Evolutionary conservation across 2,888 invertebrate genomes (phyloP).

Genomic region (Sesamia inferens): DNA sequence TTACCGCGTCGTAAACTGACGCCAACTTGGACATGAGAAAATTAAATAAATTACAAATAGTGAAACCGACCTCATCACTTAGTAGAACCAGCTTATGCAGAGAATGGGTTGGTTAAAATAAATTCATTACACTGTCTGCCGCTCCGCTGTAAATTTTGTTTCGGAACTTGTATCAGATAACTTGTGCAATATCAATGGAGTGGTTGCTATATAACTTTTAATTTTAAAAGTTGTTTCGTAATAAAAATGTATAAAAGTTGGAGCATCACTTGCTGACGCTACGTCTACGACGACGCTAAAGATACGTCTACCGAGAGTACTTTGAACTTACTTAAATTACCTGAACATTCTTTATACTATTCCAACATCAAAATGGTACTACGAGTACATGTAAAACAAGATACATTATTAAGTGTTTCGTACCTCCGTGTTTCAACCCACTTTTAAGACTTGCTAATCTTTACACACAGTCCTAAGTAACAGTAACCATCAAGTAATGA

Average conservation of each 20-base stretch:
- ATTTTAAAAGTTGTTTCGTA: conserved; percentile 6
- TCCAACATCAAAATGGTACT: background rate
- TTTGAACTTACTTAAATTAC: background rate
- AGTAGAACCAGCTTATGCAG: conserved; percentile 41
- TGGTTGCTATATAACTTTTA: background rate
- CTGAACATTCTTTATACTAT: background rate
- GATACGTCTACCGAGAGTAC: background rate
- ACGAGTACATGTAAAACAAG: background rate
- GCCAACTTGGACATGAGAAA: conserved; percentile 53
- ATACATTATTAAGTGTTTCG: background rate
- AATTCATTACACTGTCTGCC: conserved; percentile 42
- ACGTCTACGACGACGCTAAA: too few relatives aligned
- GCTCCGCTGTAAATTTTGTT: conserved; percentile 24
- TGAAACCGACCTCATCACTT: conserved; percentile 41
- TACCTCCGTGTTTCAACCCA: conserved; percentile 7
- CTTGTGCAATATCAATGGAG: conserved; percentile 25
- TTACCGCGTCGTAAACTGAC: conserved; percentile 60
- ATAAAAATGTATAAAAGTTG: background rate
- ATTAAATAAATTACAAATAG: conserved; percentile 51
- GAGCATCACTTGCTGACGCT: background rate
- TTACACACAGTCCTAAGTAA: conserved; percentile 48
- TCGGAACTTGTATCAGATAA: conserved; percentile 24
- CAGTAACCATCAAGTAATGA: conserved; percentile 59
- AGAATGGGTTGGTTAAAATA: conserved; percentile 40
- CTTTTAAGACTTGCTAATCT: conserved; percentile 45